phyloP scores from a whole-genome alignment of 1,140 invertebrate genomes.

The Telenomus remus region DNA sequence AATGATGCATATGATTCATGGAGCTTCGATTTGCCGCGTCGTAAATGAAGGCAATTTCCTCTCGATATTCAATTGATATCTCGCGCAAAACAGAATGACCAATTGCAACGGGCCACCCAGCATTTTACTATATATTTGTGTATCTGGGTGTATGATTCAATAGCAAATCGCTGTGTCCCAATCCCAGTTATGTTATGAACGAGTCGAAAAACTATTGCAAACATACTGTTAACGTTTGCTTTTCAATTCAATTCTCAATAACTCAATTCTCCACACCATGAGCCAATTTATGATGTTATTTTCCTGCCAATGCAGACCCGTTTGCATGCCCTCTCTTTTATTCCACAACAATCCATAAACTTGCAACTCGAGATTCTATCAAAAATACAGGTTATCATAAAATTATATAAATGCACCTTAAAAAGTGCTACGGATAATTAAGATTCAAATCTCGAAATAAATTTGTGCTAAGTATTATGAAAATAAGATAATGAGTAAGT shows the following conservation, averaged over 20 bases:
- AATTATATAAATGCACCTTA: too few species aligned
- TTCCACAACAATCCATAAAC: too few species aligned
- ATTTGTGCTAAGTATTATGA: too few species aligned
- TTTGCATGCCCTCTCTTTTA: too few species aligned
- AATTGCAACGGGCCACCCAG: slow-evolving; percentile 15
- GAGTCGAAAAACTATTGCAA: slow-evolving; percentile 40
- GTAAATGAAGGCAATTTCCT: slow-evolving; percentile 66
- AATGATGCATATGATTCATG: slow-evolving; percentile 63
- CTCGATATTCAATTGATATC: slow-evolving; percentile 51
- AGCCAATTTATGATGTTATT: not conserved
- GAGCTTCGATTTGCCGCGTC: slow-evolving; percentile 55
- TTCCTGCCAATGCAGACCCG: too few species aligned
- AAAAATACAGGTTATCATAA: too few species aligned
- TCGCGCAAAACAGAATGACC: slow-evolving; percentile 40
- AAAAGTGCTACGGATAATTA: too few species aligned
- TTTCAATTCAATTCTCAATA: slow-evolving; percentile 30
- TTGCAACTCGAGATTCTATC: too few species aligned
- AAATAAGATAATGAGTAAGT: too few species aligned
- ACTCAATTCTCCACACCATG: slow-evolving; percentile 13
- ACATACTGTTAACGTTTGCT: slow-evolving; percentile 27
- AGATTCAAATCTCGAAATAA: too few species aligned
- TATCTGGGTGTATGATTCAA: slow-evolving; percentile 31
- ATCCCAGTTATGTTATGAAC: slow-evolving; percentile 22
- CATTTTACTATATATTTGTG: slow-evolving; percentile 43
- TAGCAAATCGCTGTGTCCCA: slow-evolving; percentile 8